Base-by-base conservation (phyloP, 2,113 vertebrate species). In the Rhinichthys klamathensis region DNA sequence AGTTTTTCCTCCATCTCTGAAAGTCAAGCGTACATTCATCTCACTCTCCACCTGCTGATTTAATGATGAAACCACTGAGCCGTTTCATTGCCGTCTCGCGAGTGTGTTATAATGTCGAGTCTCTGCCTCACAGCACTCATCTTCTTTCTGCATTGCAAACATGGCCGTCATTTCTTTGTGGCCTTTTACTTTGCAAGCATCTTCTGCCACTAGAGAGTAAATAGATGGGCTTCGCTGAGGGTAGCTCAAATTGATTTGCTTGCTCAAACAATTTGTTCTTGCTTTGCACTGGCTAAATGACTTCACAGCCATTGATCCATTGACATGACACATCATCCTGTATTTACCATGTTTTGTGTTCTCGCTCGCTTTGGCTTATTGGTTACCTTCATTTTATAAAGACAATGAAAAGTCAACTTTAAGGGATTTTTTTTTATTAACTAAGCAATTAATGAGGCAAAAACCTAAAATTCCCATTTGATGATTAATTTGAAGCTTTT, bases 231-330 rank as follows among this genome's bases (percentile, higher is more conserved):
- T 92, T 92, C 89, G 90, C 85, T 58, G 27, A 87, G 80, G 69
- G 74, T 46, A 46, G 86, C 89, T 92, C 84, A 89, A 91, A 95
- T 93, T 91, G 92, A 94, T 95, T 94, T 90, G 90, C 91, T 91
- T 91, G 92, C 92, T 92, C 90, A 92, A 94, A 92, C 88, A 90
- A 91, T 93, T 92, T 93, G 91, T 90, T 91, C 88, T 90, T 91
- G 91, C 90, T 90, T 90, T 92, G 91, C 89, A 88, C 91, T 80
- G 89, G 90, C 92, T 93, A 93, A 94, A 93, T 90, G 92, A 93
- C 91, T 93, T 89, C 86, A 86, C 84, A 75, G 61, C 82, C 91
- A 93, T 92, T 91, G 93, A 93, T 93, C 90, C 90, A 91, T 38
- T 89, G 92, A 94, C 91, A 92, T 76, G 84, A 70, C 87, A 85